Evolutionary conservation across 2,797 vertebrate genomes (phyloP), one percentile per base, ranked within the genome.

Genomic region (Falco biarmicus): DNA sequence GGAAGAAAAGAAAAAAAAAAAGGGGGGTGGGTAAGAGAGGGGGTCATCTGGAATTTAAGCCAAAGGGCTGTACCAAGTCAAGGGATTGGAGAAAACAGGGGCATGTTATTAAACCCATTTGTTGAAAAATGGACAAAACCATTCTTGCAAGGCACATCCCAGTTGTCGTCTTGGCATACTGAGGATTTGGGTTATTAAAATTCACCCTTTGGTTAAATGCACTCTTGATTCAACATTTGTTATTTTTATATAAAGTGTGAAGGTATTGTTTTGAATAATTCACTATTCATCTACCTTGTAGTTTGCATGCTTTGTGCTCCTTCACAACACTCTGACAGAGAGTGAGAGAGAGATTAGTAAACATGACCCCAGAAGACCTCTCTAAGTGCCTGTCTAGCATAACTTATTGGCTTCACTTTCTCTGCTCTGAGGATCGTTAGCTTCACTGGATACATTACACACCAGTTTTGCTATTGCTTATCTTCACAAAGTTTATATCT

Each of bases 401-500:
- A 98, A 96, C 93, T 97, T 93, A 96, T 59, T 96, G 96, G 94
- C 95, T 97, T 96, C 95, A 89, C 93, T 95, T 97, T 97, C 89
- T 79, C 89, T 83, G 76, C 89, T 94, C 82, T 25, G 56, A 95
- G 96, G 70, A 92, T 95, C 65, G 45, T 88, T 87, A 94, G 91
- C 89, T 91, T 89, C 7, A 3, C 91, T 95, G 95, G 84, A 78
- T 92, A 37, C 54, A 59, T 95, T 93, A 64, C 79, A 85, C 84
- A 66, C 5, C 1, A 80, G 78, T 90, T 93, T 74, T 87, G 90
- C 91, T 65, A 1, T 77, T 86, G 43, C 95, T 95, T 96, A 84
- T 95, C 94, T 95, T 70, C n/a, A 1, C 83, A 48, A 90, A 95
- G 84, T 96, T 96, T 91, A 75, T 50, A 47, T 89, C 50, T 91